Evolutionary conservation across 2,888 invertebrate genomes (phyloP).

Genomic region (Bellardia pandia): DNA sequence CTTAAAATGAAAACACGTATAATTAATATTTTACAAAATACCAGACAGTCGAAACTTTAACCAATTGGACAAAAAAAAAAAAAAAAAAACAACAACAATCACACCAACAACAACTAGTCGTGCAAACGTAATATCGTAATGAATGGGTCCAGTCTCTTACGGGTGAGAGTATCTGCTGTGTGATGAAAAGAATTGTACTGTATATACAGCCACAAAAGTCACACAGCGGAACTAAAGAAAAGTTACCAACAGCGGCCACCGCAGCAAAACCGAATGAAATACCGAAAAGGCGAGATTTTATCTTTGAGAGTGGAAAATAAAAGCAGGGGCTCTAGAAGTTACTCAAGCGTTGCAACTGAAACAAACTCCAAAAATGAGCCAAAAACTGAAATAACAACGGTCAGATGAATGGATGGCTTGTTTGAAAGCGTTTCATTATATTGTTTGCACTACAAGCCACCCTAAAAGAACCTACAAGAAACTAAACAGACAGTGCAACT

Average conservation of each 20-base stretch:
- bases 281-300: constrained; percentile 61
- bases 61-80: constrained; percentile 16
- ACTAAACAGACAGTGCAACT: constrained; percentile 23
- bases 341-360: constrained; percentile 67
- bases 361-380: constrained; percentile 56
- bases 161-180: constrained; percentile 61
- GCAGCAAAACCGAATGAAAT: constrained; percentile 25
- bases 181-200: constrained; percentile 22
- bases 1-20: constrained; percentile 18
- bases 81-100: constrained; percentile 17
- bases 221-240: constrained; percentile 75
- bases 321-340: constrained; percentile 65
- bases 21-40: constrained; percentile 68
- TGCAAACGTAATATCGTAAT: constrained; percentile 59
- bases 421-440: constrained; percentile 44
- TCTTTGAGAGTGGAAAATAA: constrained; percentile 68
- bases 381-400: constrained; percentile 49
- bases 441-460: constrained; percentile 41
- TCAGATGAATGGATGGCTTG: constrained; percentile 37
- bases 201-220: constrained; percentile 54
- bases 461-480: constrained; percentile 36
- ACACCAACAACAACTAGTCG: constrained; percentile 3
- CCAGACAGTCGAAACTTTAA: constrained; percentile 41
- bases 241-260: constrained; percentile 48
- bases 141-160: constrained; percentile 49